These are phyloP conservation scores for Cacatua alba DNA, from an alignment of 2,113 vertebrate genomes.

Conservation along the genomic window DNA sequence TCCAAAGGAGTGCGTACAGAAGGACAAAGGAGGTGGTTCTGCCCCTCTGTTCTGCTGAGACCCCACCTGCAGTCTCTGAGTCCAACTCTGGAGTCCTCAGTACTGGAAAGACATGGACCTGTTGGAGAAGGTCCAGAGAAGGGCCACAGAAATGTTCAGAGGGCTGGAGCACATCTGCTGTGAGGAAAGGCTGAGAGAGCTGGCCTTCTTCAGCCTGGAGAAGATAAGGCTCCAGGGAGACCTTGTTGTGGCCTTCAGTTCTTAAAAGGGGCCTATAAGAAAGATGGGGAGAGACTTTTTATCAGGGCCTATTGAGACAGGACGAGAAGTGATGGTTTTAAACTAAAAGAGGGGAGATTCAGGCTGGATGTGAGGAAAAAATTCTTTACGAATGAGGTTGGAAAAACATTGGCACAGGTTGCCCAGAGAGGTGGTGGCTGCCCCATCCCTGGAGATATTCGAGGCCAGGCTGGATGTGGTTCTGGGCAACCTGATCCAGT, in stretches of 20 bases:
- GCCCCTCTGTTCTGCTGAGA: not conserved
- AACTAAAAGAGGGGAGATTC: not conserved
- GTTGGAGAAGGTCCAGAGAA: not conserved
- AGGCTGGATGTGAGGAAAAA: not conserved
- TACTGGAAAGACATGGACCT: not conserved
- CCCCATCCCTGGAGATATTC: not conserved
- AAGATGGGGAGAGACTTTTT: not conserved
- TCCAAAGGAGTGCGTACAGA: not conserved
- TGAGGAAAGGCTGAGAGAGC: not conserved
- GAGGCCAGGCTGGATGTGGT: not conserved
- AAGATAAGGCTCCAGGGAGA: not conserved
- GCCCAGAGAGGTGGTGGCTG: not conserved
- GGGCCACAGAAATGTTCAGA: not conserved
- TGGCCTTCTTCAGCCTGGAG: not conserved
- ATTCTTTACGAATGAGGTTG: not conserved
- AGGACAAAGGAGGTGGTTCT: not conserved
- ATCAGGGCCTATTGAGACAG: not conserved
- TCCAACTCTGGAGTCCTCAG: not conserved
- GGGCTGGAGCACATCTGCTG: not conserved
- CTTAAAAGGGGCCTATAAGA: not conserved
- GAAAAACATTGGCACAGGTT: not conserved
- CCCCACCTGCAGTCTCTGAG: not conserved
- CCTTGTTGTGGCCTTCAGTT: not conserved
- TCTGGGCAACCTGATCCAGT: not conserved
- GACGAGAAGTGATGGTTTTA: not conserved